A percentile compares a stretch with the other conserved stretches of the same genome.
These are phyloP conservation scores for Mastomys natalensis DNA, from an alignment of 2,113 vertebrate species.

Conservation along the genomic window DNA sequence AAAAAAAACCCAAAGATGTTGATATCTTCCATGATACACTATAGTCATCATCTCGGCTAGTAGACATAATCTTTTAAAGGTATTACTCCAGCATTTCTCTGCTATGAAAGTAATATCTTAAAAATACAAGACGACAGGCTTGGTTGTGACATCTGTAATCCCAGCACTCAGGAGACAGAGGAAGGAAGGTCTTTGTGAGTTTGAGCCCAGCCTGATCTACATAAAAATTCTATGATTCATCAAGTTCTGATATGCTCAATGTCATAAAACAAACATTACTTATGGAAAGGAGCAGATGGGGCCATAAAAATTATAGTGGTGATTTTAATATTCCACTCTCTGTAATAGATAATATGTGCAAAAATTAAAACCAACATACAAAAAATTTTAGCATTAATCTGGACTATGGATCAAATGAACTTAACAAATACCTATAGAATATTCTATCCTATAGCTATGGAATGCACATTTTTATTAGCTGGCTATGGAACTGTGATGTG, in stretches of 20 bases:
- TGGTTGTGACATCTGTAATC: neutral
- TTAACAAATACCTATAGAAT: neutral
- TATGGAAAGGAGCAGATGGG: neutral
- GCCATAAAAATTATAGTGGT: neutral
- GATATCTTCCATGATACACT: too few species aligned
- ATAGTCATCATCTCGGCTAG: too few species aligned
- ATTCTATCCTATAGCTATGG: neutral
- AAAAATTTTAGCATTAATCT: neutral
- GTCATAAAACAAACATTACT: neutral
- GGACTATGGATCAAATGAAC: neutral
- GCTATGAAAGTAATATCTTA: neutral
- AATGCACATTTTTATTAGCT: neutral
- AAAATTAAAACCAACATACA: neutral
- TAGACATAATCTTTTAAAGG: neutral
- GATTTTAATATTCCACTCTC: neutral
- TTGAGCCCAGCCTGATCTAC: neutral
- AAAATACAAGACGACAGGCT: neutral
- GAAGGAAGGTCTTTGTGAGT: neutral
- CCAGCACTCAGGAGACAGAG: neutral
- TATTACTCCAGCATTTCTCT: slow-evolving; percentile 15
- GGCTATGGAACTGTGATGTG: neutral
- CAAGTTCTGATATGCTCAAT: neutral
- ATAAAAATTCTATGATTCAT: neutral
- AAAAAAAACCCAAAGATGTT: too few species aligned
- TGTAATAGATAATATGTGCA: neutral